Conservation (phyloP, 1,140 invertebrate species). For the Diorhabda elongata region DNA sequence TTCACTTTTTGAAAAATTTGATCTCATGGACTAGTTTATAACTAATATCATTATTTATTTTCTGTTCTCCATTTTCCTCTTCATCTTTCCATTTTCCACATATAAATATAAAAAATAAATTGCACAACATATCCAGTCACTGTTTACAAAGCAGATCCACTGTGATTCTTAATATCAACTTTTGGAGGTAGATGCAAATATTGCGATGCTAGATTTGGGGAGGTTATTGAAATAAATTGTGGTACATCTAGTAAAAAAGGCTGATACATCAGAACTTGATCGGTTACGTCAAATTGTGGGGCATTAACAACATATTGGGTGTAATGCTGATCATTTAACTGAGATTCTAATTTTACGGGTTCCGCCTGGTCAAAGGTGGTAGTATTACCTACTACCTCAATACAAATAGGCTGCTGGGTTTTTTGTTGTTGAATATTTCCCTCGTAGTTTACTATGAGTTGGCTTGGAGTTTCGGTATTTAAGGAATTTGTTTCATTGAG, state of each 20-base stretch:
- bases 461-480: not conserved
- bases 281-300: slow-evolving; percentile 28
- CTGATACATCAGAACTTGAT: slow-evolving; percentile 38
- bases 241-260: slow-evolving; percentile 37
- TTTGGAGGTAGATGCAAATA: slow-evolving; percentile 34
- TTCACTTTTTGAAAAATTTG: too few relatives aligned
- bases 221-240: slow-evolving; percentile 33
- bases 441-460: not conserved
- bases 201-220: slow-evolving; percentile 29
- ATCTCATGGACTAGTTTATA: too few relatives aligned
- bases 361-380: not conserved
- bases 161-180: not conserved
- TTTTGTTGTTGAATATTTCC: slow-evolving; percentile 8
- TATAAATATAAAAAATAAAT: too few relatives aligned
- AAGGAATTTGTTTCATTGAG: not conserved
- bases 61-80: too few relatives aligned
- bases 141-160: not conserved
- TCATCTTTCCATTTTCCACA: too few relatives aligned
- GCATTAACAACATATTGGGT: slow-evolving; percentile 34
- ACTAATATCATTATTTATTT: too few relatives aligned
- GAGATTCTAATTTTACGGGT: not conserved
- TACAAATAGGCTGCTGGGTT: not conserved
- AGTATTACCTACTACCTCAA: not conserved
- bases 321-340: slow-evolving; percentile 11
- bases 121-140: too few relatives aligned